Percentiles rank a stretch among this genome's conserved stretches.
phyloP scores from a whole-genome alignment of 2,797 vertebrate genomes.

The Sylvilagus floridanus region DNA sequence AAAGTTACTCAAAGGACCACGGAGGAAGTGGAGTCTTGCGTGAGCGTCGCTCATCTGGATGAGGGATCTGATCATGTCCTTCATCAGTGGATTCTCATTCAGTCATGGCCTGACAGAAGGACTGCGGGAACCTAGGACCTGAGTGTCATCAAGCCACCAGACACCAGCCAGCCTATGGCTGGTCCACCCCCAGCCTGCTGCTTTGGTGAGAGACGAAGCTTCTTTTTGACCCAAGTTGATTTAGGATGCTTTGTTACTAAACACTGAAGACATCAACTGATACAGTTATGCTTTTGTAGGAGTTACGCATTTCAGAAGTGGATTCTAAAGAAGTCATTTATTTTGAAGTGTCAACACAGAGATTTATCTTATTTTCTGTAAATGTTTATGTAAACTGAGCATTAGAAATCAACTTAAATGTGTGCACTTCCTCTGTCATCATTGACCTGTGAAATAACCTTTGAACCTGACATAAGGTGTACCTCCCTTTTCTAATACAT shows the following conservation, averaged over 20 bases:
- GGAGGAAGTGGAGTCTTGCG: neutral
- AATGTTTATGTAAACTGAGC: slow-evolving; percentile 63
- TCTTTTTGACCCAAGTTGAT: slow-evolving; percentile 29
- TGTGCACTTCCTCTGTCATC: slow-evolving; percentile 36
- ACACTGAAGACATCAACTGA: slow-evolving; percentile 38
- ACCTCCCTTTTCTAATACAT: slow-evolving; percentile 22
- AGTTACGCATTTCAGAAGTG: slow-evolving; percentile 27
- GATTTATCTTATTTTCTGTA: slow-evolving; percentile 67
- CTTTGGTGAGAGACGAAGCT: neutral
- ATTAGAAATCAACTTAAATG: slow-evolving; percentile 47
- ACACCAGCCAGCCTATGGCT: neutral
- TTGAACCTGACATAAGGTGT: neutral
- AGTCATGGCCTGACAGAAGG: neutral
- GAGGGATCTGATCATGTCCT: neutral
- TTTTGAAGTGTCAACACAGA: slow-evolving; percentile 59
- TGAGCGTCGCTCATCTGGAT: neutral
- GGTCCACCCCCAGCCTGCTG: neutral
- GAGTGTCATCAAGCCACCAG: neutral
- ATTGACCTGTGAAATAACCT: neutral
- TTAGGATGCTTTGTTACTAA: neutral
- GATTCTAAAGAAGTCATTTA: slow-evolving; percentile 58
- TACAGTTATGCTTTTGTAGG: slow-evolving; percentile 22
- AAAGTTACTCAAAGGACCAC: slow-evolving; percentile 12
- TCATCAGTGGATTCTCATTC: neutral
- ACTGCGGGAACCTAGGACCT: neutral